Base-by-base conservation (phyloP, 92 coral and sea anemone genomes). In the Metridium senile region DNA sequence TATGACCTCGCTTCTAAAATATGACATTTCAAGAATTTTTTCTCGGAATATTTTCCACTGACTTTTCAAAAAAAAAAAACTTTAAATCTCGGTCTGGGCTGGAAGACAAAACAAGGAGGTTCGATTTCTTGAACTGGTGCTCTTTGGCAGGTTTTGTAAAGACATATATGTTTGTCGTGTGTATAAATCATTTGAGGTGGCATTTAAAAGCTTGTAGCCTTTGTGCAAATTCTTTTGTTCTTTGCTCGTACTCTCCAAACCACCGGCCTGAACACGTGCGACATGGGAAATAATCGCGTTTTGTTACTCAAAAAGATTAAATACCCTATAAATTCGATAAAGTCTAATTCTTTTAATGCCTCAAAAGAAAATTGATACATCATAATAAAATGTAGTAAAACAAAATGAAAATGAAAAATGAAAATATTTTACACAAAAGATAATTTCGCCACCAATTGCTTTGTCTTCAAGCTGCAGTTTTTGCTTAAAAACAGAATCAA, bases 261-360 rank as follows among this genome's bases (percentile, higher is more conserved):
- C 66, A 61, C 66, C 66, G 66, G 66, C 6, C 66, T 18, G 1
- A 23, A 61, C 66, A 61, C 66, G 66, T 61, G 66, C 33, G 7
- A n/a, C n/a, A 1, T 21, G 2, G 33, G 11, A 23, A 27, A 2
- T 10, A 21, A 4, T 54, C 9, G 20, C 9, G 4, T 54, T 54
- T 54, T n/a, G n/a, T 54, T 45, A 45, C 51, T 45, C 51, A 45
- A 45, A 45, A 45, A n/a, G n/a, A n/a, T n/a, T n/a, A n/a, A n/a
- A n/a, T n/a, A n/a, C n/a, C n/a, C n/a, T n/a, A n/a, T n/a, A n/a
- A n/a, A n/a, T n/a, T n/a, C n/a, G n/a, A n/a, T n/a, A n/a, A n/a
- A n/a, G n/a, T n/a, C n/a, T n/a, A n/a, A n/a, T n/a, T n/a, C n/a
- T n/a, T n/a, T n/a, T n/a, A n/a, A n/a, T n/a, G n/a, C n/a, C n/a